A percentile compares a stretch with the other conserved stretches of the same genome.
phyloP scores from a whole-genome alignment of 2,797 vertebrate genomes.

The Selene dorsalis region DNA sequence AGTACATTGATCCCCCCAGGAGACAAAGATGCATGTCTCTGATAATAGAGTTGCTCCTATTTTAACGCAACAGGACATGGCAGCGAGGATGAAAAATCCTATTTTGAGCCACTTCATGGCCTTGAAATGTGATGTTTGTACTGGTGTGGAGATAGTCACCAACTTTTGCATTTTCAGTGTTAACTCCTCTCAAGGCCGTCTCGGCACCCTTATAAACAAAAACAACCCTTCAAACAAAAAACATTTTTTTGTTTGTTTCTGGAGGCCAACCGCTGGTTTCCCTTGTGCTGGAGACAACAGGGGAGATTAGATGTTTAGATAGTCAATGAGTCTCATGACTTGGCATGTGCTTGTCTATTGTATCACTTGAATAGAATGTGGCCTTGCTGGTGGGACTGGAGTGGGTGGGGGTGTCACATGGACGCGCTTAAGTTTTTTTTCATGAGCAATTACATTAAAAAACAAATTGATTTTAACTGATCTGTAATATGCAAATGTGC shows the following conservation, averaged over 20 bases:
- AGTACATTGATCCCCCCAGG: conserved; percentile 23
- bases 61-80: conserved; percentile 39
- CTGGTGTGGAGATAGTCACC: background rate
- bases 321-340: conserved; percentile 75
- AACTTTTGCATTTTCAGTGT: conserved; percentile 11
- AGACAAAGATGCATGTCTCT: conserved; percentile 31
- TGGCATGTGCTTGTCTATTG: conserved; percentile 71
- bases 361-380: conserved; percentile 72
- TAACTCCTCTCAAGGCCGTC: background rate
- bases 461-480: conserved; percentile 15
- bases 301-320: conserved; percentile 75
- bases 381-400: conserved; percentile 33
- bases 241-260: conserved; percentile 36
- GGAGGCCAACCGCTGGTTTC: conserved; percentile 35
- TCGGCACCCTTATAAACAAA: background rate
- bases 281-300: conserved; percentile 66
- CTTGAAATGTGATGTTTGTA: conserved; percentile 32
- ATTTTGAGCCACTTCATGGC: conserved; percentile 33
- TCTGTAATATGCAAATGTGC: conserved; percentile 10
- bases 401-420: conserved; percentile 1
- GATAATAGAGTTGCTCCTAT: conserved; percentile 42
- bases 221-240: conserved; percentile 31
- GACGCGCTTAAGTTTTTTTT: background rate
- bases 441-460: conserved; percentile 25
- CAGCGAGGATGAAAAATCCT: conserved; percentile 28